Evolutionary conservation across 1,140 invertebrate species (phyloP).

Genomic region (Araneus ventricosus): DNA sequence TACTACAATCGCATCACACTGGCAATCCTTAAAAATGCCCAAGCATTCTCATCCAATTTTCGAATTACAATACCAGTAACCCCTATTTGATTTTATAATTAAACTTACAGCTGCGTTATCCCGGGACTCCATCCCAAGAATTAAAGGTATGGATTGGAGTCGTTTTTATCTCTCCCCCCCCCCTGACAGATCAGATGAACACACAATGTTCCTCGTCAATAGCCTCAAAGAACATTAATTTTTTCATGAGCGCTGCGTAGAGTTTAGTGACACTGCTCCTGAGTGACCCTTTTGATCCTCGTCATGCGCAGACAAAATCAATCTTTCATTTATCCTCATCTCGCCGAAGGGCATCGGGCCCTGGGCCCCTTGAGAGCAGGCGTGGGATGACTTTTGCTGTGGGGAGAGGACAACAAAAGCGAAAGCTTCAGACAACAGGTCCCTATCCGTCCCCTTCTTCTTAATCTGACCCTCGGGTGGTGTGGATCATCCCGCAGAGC

Average conservation of each 20-base stretch:
- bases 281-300: constrained; percentile 69
- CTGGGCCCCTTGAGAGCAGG: constrained; percentile 28
- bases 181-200: neutral
- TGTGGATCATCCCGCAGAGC: constrained; percentile 69
- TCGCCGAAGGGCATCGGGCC: constrained; percentile 41
- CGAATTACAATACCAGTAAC: neutral
- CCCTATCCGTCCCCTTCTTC: constrained; percentile 53
- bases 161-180: neutral
- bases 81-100: constrained; percentile 39
- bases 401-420: constrained; percentile 52
- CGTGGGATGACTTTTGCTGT: constrained; percentile 60
- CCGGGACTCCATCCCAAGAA: neutral
- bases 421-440: constrained; percentile 64
- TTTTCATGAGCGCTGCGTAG: constrained; percentile 54
- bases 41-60: neutral
- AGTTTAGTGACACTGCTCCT: constrained; percentile 54
- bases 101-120: neutral
- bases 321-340: constrained; percentile 66
- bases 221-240: constrained; percentile 65
- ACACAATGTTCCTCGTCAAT: constrained; percentile 51
- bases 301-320: constrained; percentile 65
- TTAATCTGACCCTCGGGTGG: constrained; percentile 72
- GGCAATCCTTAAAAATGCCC: too few species aligned
- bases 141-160: constrained; percentile 7
- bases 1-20: too few species aligned